These are phyloP conservation scores for Platalea minor DNA, from an alignment of 2,797 vertebrate genomes.

Conservation along the genomic window DNA sequence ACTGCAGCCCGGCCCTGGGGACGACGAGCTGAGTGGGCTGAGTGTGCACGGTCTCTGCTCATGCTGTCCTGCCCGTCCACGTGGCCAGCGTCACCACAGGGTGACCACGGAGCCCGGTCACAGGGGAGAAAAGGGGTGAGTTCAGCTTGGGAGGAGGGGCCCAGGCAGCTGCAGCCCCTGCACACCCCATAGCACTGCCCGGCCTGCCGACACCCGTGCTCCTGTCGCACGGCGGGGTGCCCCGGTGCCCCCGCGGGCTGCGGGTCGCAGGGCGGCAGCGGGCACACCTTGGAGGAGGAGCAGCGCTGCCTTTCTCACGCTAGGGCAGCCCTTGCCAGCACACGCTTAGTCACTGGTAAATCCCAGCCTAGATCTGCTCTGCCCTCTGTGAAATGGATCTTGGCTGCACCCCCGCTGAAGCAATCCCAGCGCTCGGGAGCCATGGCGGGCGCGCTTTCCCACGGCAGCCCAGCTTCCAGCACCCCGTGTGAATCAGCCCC, in stretches of 20 bases:
- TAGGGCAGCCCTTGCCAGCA: conserved; percentile 64
- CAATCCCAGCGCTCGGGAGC: conserved; percentile 73
- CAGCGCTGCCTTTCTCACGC: conserved; percentile 48
- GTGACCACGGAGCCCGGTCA: background rate
- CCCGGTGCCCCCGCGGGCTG: background rate
- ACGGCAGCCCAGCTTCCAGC: conserved; percentile 31
- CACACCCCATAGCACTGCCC: fast-evolving
- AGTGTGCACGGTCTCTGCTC: background rate
- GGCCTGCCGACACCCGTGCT: fast-evolving
- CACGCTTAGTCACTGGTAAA: conserved; percentile 72
- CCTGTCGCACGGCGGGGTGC: fast-evolving
- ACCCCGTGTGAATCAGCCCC: conserved; percentile 32
- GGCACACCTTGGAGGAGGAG: conserved; percentile 25
- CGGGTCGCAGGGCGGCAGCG: background rate
- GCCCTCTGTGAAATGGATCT: conserved; percentile 57
- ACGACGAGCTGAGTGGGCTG: fast-evolving
- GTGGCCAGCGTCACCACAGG: fast-evolving
- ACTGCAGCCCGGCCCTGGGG: background rate
- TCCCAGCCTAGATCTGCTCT: conserved; percentile 57
- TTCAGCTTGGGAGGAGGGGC: background rate
- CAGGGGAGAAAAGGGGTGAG: background rate
- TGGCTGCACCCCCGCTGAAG: conserved; percentile 67
- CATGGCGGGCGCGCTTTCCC: conserved; percentile 48
- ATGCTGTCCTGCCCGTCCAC: fast-evolving
- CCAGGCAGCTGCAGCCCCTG: fast-evolving